phyloP scores from a whole-genome alignment of 2,888 invertebrate species.

The Malacosoma neustria region DNA sequence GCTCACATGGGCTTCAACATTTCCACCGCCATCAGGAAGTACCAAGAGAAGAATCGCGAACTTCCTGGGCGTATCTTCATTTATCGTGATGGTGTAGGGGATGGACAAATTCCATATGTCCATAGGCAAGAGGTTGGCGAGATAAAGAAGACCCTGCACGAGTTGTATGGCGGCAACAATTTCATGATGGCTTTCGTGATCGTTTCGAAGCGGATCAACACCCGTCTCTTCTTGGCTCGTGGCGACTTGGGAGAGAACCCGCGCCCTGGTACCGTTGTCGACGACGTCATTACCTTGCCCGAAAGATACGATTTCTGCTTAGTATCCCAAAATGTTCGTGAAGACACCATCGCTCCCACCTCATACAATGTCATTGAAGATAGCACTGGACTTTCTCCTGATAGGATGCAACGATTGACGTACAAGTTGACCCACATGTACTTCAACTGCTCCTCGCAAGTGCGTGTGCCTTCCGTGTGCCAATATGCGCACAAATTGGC shows the following conservation, averaged over 20 bases:
- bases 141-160: conserved; percentile 70
- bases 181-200: conserved; percentile 83
- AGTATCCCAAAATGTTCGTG: conserved; percentile 88
- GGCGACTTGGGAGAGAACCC: conserved; percentile 76
- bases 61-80: conserved; percentile 84
- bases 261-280: conserved; percentile 90
- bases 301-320: conserved; percentile 92
- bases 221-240: conserved; percentile 77
- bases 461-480: conserved; percentile 92
- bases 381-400: conserved; percentile 78
- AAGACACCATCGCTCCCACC: conserved; percentile 94
- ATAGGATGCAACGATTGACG: conserved; percentile 86
- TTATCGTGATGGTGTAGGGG: conserved; percentile 95
- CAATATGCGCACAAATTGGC: conserved; percentile 97
- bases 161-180: conserved; percentile 64
- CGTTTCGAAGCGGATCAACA: conserved; percentile 93
- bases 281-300: conserved; percentile 88
- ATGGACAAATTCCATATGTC: conserved; percentile 90
- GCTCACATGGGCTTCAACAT: conserved; percentile 81
- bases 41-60: conserved; percentile 48
- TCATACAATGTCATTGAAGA: conserved; percentile 91
- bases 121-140: conserved; percentile 78
- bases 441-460: conserved; percentile 89
- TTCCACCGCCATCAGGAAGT: conserved; percentile 63
- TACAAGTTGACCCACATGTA: conserved; percentile 94